Evolutionary conservation across 2,888 invertebrate genomes (phyloP), one percentile per base, ranked within the genome.

Genomic region (Chouioia cunea): DNA sequence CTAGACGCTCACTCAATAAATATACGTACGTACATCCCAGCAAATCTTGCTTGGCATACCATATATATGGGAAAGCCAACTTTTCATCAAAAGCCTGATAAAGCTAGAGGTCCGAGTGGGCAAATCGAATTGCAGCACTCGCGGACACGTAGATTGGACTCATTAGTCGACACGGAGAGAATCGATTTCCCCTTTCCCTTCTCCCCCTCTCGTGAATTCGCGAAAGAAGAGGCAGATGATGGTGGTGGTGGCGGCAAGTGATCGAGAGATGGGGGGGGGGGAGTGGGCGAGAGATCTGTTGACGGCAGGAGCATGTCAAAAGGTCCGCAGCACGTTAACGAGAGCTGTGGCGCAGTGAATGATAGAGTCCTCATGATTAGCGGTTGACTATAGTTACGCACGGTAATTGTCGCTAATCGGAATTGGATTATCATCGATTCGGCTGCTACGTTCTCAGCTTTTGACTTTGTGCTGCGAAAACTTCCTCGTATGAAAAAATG

Each of bases 361-460:
- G 22, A 36, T 20, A 14, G 57, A 65, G 57, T 64, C 59, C 74
- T 78, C 78, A 79, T 81, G 81, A 82, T 82, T 81, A 80, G 81
- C 78, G 80, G 81, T 81, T 78, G 79, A 81, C 36, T 36, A 36
- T 3, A 36, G 79, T 78, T 77, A 77, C 74, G 75, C 77, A 78
- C 78, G 48, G 47, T 63, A 79, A 81, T 81, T 80, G 79, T 79
- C 77, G 76, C 74, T 77, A 78, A 80, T 77, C 79, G 78, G 79
- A 80, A 81, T 80, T 76, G 77, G 79, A 79, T 82, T 80, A 82
- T 80, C 80, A 75, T 76, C 75, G 36, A 36, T 10, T 36, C 36
- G 6, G 12, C 12, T 10, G 2, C 36, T 36, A n/a, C n/a, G n/a
- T n/a, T n/a, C n/a, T n/a, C n/a, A n/a, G 36, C 36, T 12, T 36